Percentiles rank a stretch among this genome's conserved stretches.
phyloP scores from a whole-genome alignment of 1,140 invertebrate species.

The Hydropsyche tenuis region DNA sequence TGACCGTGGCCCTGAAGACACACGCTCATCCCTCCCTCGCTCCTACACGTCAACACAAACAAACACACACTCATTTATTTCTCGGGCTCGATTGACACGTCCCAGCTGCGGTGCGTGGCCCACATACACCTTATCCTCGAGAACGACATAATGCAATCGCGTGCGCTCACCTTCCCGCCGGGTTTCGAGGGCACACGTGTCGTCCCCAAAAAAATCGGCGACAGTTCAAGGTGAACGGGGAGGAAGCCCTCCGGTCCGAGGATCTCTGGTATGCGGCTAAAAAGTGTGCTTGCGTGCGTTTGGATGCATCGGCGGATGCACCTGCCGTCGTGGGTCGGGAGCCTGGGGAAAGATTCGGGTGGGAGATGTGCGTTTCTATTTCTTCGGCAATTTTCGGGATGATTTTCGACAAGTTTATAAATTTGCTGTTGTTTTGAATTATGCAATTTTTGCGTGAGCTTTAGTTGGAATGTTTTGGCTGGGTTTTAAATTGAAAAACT shows the following conservation, averaged over 20 bases:
- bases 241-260: not conserved
- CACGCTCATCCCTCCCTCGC: not conserved
- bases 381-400: too few relatives aligned
- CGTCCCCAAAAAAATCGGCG: conserved; percentile 45
- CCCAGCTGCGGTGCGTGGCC: conserved; percentile 11
- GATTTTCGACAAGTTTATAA: too few relatives aligned
- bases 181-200: conserved; percentile 48
- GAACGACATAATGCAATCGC: conserved; percentile 2
- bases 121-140: not conserved
- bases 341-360: not conserved
- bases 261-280: not conserved
- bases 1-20: too few relatives aligned
- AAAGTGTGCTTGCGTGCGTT: not conserved
- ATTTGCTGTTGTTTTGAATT: too few relatives aligned
- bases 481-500: too few relatives aligned
- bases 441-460: too few relatives aligned
- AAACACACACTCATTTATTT: too few relatives aligned
- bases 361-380: too few relatives aligned
- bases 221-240: conserved; percentile 49
- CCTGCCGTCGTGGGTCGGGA: conserved; percentile 5
- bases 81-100: too few relatives aligned
- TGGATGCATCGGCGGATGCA: conserved; percentile 11
- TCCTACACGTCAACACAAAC: not conserved
- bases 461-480: too few relatives aligned
- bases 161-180: conserved; percentile 44